Conservation (phyloP, 92 coral and sea anemone species). For the Epizoanthus rinbou region DNA sequence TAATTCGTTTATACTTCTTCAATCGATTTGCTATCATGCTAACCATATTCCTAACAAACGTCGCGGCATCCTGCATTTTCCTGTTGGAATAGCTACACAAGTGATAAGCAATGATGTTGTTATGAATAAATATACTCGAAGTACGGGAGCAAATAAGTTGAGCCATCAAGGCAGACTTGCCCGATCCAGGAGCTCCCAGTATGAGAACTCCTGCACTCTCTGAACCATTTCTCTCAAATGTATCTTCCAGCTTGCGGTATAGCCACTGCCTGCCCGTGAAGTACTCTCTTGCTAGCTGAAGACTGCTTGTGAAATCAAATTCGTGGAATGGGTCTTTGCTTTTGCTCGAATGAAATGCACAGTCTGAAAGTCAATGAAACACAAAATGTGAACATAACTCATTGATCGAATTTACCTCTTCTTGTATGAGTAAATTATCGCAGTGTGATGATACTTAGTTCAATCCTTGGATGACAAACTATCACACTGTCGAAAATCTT, state of each 20-base stretch:
- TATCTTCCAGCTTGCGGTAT: conserved; percentile 43
- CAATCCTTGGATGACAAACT: no score
- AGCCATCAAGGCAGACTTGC: no score
- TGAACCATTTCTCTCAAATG: conserved; percentile 21
- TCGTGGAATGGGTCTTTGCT: not conserved
- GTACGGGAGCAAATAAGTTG: no score
- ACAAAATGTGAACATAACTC: not conserved
- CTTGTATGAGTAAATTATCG: no score
- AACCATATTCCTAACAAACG: no score
- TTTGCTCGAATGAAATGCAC: conserved; percentile 7
- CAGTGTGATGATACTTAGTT: no score
- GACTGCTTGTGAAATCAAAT: conserved; percentile 31
- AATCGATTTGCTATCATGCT: not conserved
- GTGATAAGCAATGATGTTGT: no score
- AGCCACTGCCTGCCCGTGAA: conserved; percentile 57
- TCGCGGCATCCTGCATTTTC: no score
- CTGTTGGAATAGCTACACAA: no score
- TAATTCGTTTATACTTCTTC: conserved; percentile 15
- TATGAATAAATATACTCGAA: no score
- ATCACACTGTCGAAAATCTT: no score
- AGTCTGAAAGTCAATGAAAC: not conserved
- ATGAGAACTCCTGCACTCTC: conserved; percentile 41
- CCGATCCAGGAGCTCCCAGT: not conserved
- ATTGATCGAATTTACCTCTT: no score
- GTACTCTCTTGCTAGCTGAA: conserved; percentile 15